Evolutionary conservation across 2,113 vertebrate species (phyloP).

Genomic region (Ia io): DNA sequence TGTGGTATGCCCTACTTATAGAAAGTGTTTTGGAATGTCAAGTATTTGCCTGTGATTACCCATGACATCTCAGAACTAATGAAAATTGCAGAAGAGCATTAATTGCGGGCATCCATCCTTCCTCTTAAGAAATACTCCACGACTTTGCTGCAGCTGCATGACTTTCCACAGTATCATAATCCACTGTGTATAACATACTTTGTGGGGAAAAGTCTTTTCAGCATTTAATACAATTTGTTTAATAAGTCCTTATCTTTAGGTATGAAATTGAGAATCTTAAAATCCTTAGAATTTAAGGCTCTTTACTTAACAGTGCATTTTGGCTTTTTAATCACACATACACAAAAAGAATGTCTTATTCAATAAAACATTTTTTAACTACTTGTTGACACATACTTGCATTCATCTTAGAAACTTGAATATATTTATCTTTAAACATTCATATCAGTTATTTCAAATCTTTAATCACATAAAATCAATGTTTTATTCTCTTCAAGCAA

Average conservation of each 20-base stretch:
- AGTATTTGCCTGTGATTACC: conserved; percentile 52
- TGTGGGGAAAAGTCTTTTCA: neutral
- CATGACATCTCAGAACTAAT: conserved; percentile 52
- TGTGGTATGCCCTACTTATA: conserved; percentile 13
- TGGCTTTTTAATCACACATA: neutral
- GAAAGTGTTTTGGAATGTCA: conserved; percentile 52
- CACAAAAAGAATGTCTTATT: neutral
- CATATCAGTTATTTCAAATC: conserved; percentile 24
- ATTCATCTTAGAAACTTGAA: conserved; percentile 13
- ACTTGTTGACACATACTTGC: conserved; percentile 39
- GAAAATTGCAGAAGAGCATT: conserved; percentile 54
- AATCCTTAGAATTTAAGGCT: neutral
- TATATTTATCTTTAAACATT: conserved; percentile 12
- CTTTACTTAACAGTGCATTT: conserved; percentile 3
- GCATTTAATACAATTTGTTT: conserved; percentile 44
- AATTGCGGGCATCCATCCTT: conserved; percentile 43
- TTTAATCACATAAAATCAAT: conserved; percentile 13
- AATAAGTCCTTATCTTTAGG: conserved; percentile 29
- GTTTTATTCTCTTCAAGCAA: conserved; percentile 3
- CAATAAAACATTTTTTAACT: neutral
- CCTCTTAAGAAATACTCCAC: conserved; percentile 32
- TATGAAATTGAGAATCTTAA: conserved; percentile 36
- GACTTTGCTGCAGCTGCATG: conserved; percentile 35
- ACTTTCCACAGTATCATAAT: conserved; percentile 45
- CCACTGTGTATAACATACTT: conserved; percentile 36